Evolutionary conservation across 2,113 vertebrate genomes (phyloP).

Genomic region (Scomber japonicus): DNA sequence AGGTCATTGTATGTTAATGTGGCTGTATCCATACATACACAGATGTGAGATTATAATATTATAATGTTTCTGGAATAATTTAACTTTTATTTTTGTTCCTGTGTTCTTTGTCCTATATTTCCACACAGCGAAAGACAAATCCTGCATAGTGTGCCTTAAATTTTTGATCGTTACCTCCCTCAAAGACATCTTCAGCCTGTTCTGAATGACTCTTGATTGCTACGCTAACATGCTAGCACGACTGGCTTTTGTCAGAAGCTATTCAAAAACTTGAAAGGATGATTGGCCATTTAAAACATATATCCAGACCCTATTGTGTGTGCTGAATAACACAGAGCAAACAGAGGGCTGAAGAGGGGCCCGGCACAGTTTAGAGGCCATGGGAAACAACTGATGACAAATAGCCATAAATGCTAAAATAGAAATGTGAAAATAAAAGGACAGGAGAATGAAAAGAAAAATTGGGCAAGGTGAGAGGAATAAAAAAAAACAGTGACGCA

Average conservation of each 20-base stretch:
- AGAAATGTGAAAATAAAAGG: background rate
- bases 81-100: too few species aligned
- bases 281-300: conserved; percentile 37
- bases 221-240: background rate
- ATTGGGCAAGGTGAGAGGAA: background rate
- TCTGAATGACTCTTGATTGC: conserved; percentile 23
- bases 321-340: background rate
- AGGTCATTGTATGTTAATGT: too few species aligned
- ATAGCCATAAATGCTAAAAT: background rate
- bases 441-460: background rate
- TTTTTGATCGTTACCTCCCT: conserved; percentile 4
- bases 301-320: background rate
- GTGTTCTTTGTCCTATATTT: too few species aligned
- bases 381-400: background rate
- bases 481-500: background rate
- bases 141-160: background rate
- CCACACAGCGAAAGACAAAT: too few species aligned
- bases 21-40: too few species aligned
- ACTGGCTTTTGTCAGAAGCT: conserved; percentile 25
- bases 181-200: background rate
- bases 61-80: too few species aligned
- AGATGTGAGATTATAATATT: too few species aligned
- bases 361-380: background rate
- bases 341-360: background rate
- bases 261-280: conserved; percentile 16